Evolutionary conservation across 2,797 vertebrate genomes (phyloP), one percentile per base, ranked within the genome.

Genomic region (Benthosema pterotum): DNA sequence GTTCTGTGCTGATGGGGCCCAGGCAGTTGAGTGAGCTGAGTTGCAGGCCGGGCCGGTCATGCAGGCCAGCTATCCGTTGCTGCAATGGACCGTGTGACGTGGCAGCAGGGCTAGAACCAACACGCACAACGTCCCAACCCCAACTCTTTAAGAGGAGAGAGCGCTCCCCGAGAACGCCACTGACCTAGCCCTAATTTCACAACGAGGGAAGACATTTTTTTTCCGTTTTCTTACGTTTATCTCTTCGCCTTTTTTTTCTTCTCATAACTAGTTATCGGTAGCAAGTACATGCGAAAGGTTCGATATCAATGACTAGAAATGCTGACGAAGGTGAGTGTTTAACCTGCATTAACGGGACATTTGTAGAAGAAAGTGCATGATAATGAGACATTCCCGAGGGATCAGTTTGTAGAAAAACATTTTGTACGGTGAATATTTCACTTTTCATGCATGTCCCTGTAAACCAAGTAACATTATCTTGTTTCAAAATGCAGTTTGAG

Each of bases 71-170:
- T n/a, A n/a, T 25, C 22, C 22, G 2, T n/a, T 25, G 22, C 22
- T 25, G 22, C 22, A 25, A 5, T 25, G 22, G 22, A 57, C 80
- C 73, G 63, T 60, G 74, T 91, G 90, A 92, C 87, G 89, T 93
- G 90, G 87, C 91, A 88, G 59, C 57, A 54, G 74, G 74, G 67
- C 69, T 78, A 78, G 84, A 82, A 80, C 85, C 82, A 78, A 83
- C 87, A 85, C 22, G 78, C 69, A 79, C n/a, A n/a, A n/a, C 82
- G 83, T 85, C 83, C 60, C 57, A 84, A 80, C 60, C 70, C 74
- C 87, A 3, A 25, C 22, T 25, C 22, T 25, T 25, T 25, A 89
- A 88, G 84, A 90, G 87, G 81, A 80, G 79, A 80, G 61, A 82
- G 71, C 75, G 60, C 78, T 76, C 77, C 60, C 67, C 61, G 63